Evolutionary conservation across 2,113 vertebrate species (phyloP).

Genomic region (Rhinoptilus africanus): DNA sequence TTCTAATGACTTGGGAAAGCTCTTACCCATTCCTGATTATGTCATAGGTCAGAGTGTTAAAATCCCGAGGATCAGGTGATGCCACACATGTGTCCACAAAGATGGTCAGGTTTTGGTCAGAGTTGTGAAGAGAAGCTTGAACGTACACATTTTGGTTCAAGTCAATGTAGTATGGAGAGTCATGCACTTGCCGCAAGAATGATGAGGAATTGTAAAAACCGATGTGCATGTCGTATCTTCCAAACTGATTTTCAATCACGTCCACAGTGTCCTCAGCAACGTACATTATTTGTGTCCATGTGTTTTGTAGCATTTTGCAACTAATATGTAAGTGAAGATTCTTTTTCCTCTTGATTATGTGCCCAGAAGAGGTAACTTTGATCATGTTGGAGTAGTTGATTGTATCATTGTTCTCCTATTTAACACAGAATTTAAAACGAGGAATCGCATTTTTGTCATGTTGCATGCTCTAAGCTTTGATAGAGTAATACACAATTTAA

Average conservation of each 20-base stretch:
- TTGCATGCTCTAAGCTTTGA: background rate
- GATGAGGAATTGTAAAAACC: conserved; percentile 66
- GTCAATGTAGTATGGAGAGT: conserved; percentile 63
- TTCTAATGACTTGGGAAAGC: background rate
- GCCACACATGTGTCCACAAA: conserved; percentile 76
- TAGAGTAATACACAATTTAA: background rate
- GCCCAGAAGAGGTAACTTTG: background rate
- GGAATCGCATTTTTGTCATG: background rate
- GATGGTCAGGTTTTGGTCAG: conserved; percentile 54
- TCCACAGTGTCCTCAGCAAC: conserved; percentile 18
- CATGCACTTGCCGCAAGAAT: conserved; percentile 40
- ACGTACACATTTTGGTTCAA: conserved; percentile 71
- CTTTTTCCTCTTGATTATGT: conserved; percentile 60
- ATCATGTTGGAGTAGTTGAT: conserved; percentile 75
- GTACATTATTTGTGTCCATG: conserved; percentile 68
- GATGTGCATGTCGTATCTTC: conserved; percentile 60
- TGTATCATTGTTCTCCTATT: conserved; percentile 66
- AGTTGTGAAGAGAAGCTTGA: conserved; percentile 60
- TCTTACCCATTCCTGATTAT: conserved; percentile 74
- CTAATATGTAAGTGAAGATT: conserved; percentile 52
- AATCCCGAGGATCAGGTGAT: conserved; percentile 56
- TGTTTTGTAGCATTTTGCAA: conserved; percentile 73
- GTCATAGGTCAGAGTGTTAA: conserved; percentile 51
- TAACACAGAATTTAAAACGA: background rate
- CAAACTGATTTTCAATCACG: conserved; percentile 45